These are phyloP conservation scores for Pantala flavescens DNA, from an alignment of 1,140 invertebrate genomes.

Conservation along the genomic window DNA sequence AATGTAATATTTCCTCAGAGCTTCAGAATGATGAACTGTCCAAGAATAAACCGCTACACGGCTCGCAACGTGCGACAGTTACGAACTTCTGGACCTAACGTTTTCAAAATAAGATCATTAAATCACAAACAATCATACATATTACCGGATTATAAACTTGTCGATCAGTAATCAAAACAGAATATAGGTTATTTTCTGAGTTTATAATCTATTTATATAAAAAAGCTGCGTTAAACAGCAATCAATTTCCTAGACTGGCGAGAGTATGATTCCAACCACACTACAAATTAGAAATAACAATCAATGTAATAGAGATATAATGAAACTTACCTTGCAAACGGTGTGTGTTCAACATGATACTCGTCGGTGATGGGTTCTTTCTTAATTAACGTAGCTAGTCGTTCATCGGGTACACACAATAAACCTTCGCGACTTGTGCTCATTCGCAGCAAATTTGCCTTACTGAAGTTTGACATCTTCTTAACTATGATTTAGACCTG, in stretches of 20 bases:
- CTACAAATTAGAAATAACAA: not conserved
- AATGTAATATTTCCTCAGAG: no score
- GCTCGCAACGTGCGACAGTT: no score
- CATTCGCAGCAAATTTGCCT: not conserved
- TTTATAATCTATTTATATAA: no score
- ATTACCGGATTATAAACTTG: no score
- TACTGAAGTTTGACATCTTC: not conserved
- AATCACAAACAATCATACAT: no score
- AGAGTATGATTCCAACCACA: not conserved
- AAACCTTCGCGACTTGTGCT: constrained; percentile 23
- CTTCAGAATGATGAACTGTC: no score
- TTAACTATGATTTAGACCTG: not conserved
- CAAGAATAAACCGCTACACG: no score
- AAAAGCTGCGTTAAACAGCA: not conserved
- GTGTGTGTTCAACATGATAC: constrained; percentile 27
- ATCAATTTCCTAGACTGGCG: not conserved
- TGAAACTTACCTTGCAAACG: constrained; percentile 25
- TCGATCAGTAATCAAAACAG: no score
- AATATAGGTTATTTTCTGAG: no score
- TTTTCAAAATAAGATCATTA: no score
- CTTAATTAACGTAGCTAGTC: constrained; percentile 23
- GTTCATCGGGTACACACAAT: constrained; percentile 22
- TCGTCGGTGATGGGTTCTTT: constrained; percentile 24
- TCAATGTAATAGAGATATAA: not conserved
- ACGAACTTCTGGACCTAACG: no score